Evolutionary conservation across 2,797 vertebrate genomes (phyloP).

Genomic region (Sebastes glaucus): DNA sequence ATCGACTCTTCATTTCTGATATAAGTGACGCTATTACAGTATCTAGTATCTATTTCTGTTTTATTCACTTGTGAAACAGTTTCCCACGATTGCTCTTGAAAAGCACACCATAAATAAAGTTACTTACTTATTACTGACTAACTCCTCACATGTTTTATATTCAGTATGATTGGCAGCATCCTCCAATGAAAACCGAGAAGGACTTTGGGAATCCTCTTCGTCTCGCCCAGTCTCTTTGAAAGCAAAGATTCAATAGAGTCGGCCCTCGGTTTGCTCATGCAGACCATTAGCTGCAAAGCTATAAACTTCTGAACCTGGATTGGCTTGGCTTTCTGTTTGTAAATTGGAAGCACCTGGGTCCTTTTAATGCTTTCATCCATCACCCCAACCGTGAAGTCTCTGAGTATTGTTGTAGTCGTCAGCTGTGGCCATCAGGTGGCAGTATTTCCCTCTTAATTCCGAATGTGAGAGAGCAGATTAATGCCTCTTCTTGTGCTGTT

Average conservation of each 20-base stretch:
- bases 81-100: not conserved
- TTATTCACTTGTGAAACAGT: not conserved
- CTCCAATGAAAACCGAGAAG: constrained; percentile 14
- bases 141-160: constrained; percentile 28
- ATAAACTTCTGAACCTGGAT: constrained; percentile 46
- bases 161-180: constrained; percentile 2
- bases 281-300: constrained; percentile 50
- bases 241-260: constrained; percentile 29
- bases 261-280: constrained; percentile 15
- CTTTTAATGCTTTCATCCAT: constrained; percentile 38
- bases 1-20: not conserved
- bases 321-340: constrained; percentile 33
- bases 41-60: not conserved
- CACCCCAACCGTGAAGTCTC: not conserved
- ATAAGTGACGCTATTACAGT: not conserved
- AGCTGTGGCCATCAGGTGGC: constrained; percentile 55
- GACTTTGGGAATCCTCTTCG: constrained; percentile 15
- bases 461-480: not conserved
- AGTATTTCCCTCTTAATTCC: constrained; percentile 49
- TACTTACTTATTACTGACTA: not conserved
- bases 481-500: not conserved
- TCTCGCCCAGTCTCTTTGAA: constrained; percentile 38
- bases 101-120: not conserved
- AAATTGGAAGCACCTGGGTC: constrained; percentile 69
- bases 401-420: not conserved